Conservation (phyloP, 1,140 invertebrate species). For the Frieseomelitta varia region DNA sequence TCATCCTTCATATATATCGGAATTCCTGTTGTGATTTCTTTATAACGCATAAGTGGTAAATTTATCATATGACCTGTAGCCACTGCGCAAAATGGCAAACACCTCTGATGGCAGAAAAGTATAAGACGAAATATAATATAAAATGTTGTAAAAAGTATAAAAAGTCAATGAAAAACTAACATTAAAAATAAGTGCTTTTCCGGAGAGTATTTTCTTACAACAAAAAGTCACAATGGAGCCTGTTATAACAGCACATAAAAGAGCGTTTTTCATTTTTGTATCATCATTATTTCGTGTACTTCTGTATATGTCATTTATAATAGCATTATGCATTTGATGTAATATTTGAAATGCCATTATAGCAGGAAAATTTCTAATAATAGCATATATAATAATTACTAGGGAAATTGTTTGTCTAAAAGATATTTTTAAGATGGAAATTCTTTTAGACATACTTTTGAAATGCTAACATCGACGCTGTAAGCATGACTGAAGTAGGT, state of each 20-base stretch:
- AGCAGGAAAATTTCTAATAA: slow-evolving; percentile 10
- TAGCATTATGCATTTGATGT: slow-evolving; percentile 35
- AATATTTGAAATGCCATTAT: slow-evolving; percentile 31
- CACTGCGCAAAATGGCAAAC: slow-evolving; percentile 85
- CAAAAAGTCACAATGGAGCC: slow-evolving; percentile 53
- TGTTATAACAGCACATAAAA: slow-evolving; percentile 53
- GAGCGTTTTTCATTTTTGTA: slow-evolving; percentile 35
- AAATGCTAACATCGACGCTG: slow-evolving; percentile 42
- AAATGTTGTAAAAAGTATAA: neutral
- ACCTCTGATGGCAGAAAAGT: slow-evolving; percentile 38
- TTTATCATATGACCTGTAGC: slow-evolving; percentile 85
- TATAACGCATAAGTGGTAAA: slow-evolving; percentile 85
- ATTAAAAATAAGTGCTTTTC: slow-evolving; percentile 38
- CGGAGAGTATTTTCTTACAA: slow-evolving; percentile 72
- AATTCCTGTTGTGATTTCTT: slow-evolving; percentile 83
- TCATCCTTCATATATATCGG: slow-evolving; percentile 29
- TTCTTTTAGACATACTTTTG: slow-evolving; percentile 36
- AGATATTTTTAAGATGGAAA: neutral
- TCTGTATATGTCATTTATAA: slow-evolving; percentile 75
- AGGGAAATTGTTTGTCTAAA: neutral
- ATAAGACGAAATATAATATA: neutral
- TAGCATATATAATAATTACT: slow-evolving; percentile 2
- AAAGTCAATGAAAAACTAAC: slow-evolving; percentile 35
- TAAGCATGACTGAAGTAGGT: slow-evolving; percentile 14
- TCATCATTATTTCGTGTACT: slow-evolving; percentile 78